Conservation (phyloP, 2,888 invertebrate species). For the Ypsolopha sequella region DNA sequence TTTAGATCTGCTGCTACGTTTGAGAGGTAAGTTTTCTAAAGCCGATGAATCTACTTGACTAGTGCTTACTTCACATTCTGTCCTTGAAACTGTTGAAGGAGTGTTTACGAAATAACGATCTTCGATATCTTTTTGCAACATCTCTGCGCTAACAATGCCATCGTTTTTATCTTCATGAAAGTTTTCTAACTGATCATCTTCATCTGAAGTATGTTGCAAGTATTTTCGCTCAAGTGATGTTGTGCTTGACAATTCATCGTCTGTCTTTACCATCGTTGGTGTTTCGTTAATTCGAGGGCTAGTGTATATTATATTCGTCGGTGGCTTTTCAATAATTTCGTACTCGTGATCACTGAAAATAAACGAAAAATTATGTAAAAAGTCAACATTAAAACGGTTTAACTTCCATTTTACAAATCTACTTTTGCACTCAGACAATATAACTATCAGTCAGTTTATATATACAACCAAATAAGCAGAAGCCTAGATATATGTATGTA, state of each 20-base stretch:
- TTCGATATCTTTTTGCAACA: conserved; percentile 74
- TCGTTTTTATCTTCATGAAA: conserved; percentile 29
- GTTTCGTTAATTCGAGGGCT: conserved; percentile 46
- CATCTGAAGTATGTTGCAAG: conserved; percentile 62
- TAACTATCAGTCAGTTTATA: no score
- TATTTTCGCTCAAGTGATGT: conserved; percentile 59
- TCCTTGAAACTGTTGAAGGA: conserved; percentile 72
- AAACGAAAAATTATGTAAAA: conserved; percentile 4
- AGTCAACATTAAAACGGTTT: no score
- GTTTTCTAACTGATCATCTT: conserved; percentile 46
- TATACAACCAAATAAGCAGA: not conserved
- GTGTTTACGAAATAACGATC: conserved; percentile 72
- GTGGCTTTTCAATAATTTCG: conserved; percentile 86
- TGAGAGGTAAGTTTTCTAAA: conserved; percentile 73
- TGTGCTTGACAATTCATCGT: conserved; percentile 65
- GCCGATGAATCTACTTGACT: conserved; percentile 78
- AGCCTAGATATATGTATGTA: not conserved
- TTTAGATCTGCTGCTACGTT: conserved; percentile 68
- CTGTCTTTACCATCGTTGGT: conserved; percentile 39
- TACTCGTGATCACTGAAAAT: conserved; percentile 91
- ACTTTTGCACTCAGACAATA: no score
- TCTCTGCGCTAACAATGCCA: conserved; percentile 52
- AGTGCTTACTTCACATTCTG: conserved; percentile 74
- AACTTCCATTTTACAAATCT: no score
- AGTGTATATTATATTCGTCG: conserved; percentile 49